Evolutionary conservation across 2,113 vertebrate species (phyloP).

Genomic region (Mormyrus iriodes): DNA sequence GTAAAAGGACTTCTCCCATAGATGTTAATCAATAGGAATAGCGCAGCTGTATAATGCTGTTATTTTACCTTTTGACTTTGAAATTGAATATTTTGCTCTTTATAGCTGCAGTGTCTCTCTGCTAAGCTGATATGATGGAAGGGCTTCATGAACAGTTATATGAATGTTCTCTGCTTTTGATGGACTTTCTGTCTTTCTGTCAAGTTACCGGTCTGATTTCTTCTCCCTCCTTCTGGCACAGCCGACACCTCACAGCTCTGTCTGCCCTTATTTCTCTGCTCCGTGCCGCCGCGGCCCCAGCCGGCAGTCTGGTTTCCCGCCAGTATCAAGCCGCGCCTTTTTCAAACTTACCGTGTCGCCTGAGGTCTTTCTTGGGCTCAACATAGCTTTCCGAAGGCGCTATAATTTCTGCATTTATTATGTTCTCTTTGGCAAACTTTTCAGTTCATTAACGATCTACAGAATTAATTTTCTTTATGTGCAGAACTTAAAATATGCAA

Average conservation of each 20-base stretch:
- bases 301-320: not conserved
- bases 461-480: not conserved
- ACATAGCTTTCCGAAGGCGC: not conserved
- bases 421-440: not conserved
- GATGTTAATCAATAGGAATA: not conserved
- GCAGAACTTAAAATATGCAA: not conserved
- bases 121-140: not conserved
- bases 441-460: not conserved
- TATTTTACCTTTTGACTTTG: not conserved
- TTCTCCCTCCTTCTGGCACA: not conserved
- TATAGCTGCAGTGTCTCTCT: not conserved
- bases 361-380: not conserved
- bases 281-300: not conserved
- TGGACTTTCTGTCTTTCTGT: slow-evolving; percentile 1
- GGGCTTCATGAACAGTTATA: not conserved
- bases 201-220: slow-evolving; percentile 11
- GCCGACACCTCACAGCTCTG: not conserved
- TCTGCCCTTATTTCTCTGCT: not conserved
- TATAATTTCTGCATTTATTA: not conserved
- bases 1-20: not conserved
- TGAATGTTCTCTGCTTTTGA: not conserved
- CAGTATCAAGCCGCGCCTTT: not conserved
- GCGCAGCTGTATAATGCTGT: not conserved
- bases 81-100: not conserved
- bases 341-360: not conserved